These are phyloP conservation scores for Falco rusticolus DNA, from an alignment of 2,797 vertebrate genomes.

Conservation along the genomic window DNA sequence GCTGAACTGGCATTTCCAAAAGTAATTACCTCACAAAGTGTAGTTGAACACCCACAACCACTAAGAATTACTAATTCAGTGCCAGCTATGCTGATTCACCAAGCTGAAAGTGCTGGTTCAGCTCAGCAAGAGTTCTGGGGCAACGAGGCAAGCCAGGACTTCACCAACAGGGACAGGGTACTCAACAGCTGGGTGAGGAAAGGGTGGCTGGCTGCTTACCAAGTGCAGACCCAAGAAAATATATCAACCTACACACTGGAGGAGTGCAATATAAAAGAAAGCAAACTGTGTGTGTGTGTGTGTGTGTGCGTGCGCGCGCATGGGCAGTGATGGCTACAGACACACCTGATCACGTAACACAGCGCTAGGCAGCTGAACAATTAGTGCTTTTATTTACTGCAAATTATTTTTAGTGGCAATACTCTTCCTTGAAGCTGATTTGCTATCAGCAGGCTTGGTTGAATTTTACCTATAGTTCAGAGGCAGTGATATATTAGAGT, in stretches of 20 bases:
- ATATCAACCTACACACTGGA: neutral
- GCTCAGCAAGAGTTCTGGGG: neutral
- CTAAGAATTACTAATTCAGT: neutral
- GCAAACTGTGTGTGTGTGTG: fast-evolving
- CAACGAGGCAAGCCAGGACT: neutral
- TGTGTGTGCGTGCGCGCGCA: neutral
- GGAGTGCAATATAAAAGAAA: neutral
- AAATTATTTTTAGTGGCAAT: neutral
- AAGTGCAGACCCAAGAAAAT: neutral
- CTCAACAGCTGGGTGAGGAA: neutral
- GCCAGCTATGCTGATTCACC: neutral
- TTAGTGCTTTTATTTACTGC: neutral
- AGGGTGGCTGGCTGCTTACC: neutral
- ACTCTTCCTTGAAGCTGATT: neutral
- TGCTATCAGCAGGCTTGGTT: neutral
- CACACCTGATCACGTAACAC: neutral
- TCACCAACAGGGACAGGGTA: neutral
- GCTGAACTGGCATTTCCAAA: constrained; percentile 38
- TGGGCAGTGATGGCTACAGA: neutral
- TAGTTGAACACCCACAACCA: neutral
- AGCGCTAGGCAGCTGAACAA: neutral
- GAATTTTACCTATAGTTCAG: neutral
- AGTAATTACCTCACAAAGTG: constrained; percentile 12
- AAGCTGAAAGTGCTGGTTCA: neutral
- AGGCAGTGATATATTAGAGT: neutral